Percentiles rank a stretch among this genome's conserved stretches.
Evolutionary conservation across 2,888 invertebrate genomes (phyloP).

Genomic region (Phlogophora meticulosa): DNA sequence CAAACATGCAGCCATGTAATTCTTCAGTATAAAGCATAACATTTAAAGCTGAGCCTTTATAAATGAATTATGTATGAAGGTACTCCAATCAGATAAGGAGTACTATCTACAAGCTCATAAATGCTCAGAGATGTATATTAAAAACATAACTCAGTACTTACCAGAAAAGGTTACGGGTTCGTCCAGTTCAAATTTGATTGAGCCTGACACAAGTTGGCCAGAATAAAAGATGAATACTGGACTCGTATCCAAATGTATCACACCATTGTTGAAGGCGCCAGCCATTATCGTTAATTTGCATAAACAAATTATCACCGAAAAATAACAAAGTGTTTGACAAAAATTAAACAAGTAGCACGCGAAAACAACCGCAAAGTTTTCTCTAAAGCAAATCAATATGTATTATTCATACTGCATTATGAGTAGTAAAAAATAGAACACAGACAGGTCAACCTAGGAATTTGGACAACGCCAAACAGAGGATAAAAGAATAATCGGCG

Average conservation of each 20-base stretch:
- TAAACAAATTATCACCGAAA: constrained; percentile 17
- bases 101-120: too few species aligned
- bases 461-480: constrained; percentile 20
- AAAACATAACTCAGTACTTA: constrained; percentile 66
- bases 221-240: constrained; percentile 75
- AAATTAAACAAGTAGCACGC: constrained; percentile 1
- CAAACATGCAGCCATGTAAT: too few species aligned
- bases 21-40: too few species aligned
- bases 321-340: background rate
- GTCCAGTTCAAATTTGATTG: constrained; percentile 72
- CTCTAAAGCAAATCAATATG: constrained; percentile 5
- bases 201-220: constrained; percentile 78
- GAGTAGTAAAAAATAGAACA: constrained; percentile 1
- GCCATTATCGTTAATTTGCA: constrained; percentile 52
- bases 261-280: constrained; percentile 69
- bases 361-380: constrained; percentile 1
- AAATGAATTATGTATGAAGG: too few species aligned
- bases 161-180: constrained; percentile 72
- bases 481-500: constrained; percentile 24
- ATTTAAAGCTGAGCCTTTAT: too few species aligned
- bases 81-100: too few species aligned
- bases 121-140: too few species aligned
- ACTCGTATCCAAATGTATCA: constrained; percentile 73
- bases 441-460: background rate
- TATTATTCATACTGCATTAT: constrained; percentile 11